A percentile compares a stretch with the other conserved stretches of the same genome.
Evolutionary conservation across 1,140 invertebrate species (phyloP).

Genomic region (Cotesia typhae): DNA sequence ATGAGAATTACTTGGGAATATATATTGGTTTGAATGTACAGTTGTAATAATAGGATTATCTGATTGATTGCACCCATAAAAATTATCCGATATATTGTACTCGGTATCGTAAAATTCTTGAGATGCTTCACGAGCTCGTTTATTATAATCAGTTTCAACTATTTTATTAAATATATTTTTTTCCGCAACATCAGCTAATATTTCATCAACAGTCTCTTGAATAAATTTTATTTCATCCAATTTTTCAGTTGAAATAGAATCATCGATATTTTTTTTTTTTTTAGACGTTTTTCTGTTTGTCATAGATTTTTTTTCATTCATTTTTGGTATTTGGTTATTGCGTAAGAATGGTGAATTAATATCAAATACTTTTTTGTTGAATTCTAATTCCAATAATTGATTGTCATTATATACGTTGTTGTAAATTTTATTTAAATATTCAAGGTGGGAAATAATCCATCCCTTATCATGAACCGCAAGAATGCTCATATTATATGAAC

Average conservation of each 20-base stretch:
- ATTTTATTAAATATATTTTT: conserved; percentile 44
- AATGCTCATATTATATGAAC: conserved; percentile 47
- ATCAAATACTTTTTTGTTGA: conserved; percentile 51
- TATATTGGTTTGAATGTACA: conserved; percentile 52
- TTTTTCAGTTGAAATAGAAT: not conserved
- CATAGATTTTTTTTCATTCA: conserved; percentile 21
- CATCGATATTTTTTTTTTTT: conserved; percentile 2
- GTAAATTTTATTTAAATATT: conserved; percentile 53
- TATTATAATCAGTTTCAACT: conserved; percentile 53
- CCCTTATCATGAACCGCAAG: conserved; percentile 47
- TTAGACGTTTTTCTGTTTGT: conserved; percentile 34
- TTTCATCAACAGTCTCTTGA: not conserved
- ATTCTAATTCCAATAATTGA: conserved; percentile 37
- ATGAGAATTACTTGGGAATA: conserved; percentile 61
- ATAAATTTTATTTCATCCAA: conserved; percentile 24
- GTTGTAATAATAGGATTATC: conserved; percentile 48
- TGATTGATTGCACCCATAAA: conserved; percentile 54
- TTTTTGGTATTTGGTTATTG: conserved; percentile 47
- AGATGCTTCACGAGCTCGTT: conserved; percentile 51
- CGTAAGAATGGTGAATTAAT: conserved; percentile 55
- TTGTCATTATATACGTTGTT: conserved; percentile 38
- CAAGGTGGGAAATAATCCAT: conserved; percentile 55
- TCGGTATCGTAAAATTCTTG: conserved; percentile 53
- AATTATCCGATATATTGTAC: conserved; percentile 43
- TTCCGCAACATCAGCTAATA: conserved; percentile 19